A percentile compares a stretch with the other conserved stretches of the same genome.
Evolutionary conservation across 2,888 invertebrate species (phyloP).

Genomic region (Drosophila pegasa): DNA sequence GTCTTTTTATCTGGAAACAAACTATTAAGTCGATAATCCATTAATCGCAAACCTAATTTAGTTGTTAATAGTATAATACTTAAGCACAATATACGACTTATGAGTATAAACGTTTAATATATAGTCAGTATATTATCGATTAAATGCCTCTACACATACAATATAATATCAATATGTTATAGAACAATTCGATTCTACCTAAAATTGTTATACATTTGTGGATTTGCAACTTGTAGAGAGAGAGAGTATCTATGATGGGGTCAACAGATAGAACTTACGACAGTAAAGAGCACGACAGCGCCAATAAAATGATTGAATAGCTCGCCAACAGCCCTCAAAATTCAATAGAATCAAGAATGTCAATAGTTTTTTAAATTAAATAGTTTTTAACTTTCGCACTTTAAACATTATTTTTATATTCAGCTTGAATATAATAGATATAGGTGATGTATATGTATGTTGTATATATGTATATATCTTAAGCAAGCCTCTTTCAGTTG

Average conservation of each 20-base stretch:
- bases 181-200: conserved; percentile 56
- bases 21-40: conserved; percentile 29
- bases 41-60: conserved; percentile 33
- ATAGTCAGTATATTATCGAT: conserved; percentile 17
- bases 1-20: conserved; percentile 13
- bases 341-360: conserved; percentile 66
- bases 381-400: conserved; percentile 21
- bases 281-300: conserved; percentile 84
- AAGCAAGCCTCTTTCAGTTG: conserved; percentile 7
- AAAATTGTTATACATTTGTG: conserved; percentile 36
- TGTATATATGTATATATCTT: conserved; percentile 7
- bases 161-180: conserved; percentile 29
- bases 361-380: conserved; percentile 39
- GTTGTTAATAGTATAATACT: conserved; percentile 28
- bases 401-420: conserved; percentile 13
- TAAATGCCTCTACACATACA: conserved; percentile 51
- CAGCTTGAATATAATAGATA: not conserved
- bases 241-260: conserved; percentile 53
- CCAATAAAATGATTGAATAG: conserved; percentile 84
- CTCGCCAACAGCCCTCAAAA: conserved; percentile 85
- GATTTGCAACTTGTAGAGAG: conserved; percentile 41
- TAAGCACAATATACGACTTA: conserved; percentile 49
- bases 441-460: conserved; percentile 4
- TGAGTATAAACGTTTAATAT: conserved; percentile 31
- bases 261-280: conserved; percentile 83